Conservation (phyloP, 2,888 invertebrate genomes). For the Gastrophysa polygoni region DNA sequence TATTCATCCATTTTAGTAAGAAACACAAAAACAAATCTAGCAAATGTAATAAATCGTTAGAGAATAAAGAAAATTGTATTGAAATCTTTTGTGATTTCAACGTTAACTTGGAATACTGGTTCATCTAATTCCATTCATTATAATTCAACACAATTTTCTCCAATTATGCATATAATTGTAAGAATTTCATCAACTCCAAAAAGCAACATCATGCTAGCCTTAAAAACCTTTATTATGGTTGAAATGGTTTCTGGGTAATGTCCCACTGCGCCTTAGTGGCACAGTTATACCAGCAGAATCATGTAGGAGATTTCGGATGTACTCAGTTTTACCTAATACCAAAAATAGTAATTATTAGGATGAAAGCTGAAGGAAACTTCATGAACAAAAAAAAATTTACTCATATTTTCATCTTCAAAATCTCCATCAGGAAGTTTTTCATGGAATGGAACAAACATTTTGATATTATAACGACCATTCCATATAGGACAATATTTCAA, state of each 20-base stretch:
- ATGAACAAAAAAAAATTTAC: too few relatives aligned
- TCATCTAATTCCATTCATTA: not conserved
- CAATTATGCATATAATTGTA: not conserved
- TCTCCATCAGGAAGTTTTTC: too few relatives aligned
- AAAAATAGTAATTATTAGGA: constrained; percentile 15
- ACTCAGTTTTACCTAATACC: constrained; percentile 55
- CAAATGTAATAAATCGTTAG: too few relatives aligned
- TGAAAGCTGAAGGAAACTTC: too few relatives aligned
- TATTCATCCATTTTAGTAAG: too few relatives aligned
- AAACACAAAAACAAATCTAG: too few relatives aligned
- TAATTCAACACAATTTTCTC: not conserved
- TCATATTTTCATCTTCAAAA: too few relatives aligned
- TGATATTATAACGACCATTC: too few relatives aligned
- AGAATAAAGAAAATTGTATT: too few relatives aligned
- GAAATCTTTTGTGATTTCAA: too few relatives aligned
- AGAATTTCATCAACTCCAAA: not conserved
- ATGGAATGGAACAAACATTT: too few relatives aligned
- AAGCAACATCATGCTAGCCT: constrained; percentile 18
- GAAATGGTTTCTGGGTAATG: constrained; percentile 55
- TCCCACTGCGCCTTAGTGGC: constrained; percentile 52
- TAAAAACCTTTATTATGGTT: constrained; percentile 54
- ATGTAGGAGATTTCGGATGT: constrained; percentile 56
- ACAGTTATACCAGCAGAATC: constrained; percentile 57
- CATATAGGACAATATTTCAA: too few relatives aligned
- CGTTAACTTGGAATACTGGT: not conserved